These are phyloP conservation scores for Pseudochirops cupreus DNA, from an alignment of 2,797 vertebrate genomes.

Conservation along the genomic window DNA sequence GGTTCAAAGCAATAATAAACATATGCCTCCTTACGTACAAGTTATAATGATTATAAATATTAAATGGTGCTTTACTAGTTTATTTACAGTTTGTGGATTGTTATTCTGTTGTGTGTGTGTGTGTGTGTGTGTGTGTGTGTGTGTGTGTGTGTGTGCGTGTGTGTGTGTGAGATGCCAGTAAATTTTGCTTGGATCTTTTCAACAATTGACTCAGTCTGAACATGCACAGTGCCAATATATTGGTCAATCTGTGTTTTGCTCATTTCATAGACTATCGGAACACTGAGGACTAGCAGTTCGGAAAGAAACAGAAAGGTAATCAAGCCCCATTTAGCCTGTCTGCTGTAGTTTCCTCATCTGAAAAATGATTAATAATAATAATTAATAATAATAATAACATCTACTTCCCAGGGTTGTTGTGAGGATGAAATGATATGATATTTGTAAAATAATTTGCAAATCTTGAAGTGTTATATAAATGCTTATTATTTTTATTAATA, in stretches of 20 bases:
- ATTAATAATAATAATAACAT: not conserved
- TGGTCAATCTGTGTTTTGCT: not conserved
- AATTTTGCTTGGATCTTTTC: not conserved
- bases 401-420: not conserved
- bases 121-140: not conserved
- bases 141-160: not conserved
- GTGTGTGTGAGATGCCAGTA: not conserved
- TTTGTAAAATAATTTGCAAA: not conserved
- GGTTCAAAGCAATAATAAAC: not conserved
- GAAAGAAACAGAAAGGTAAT: not conserved
- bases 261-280: not conserved
- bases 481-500: not conserved
- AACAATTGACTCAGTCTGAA: not conserved
- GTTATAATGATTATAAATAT: not conserved
- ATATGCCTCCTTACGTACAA: not conserved
- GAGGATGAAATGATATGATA: not conserved
- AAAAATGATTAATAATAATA: not conserved
- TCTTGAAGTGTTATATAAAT: not conserved
- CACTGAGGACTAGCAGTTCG: not conserved
- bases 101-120: not conserved
- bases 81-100: not conserved
- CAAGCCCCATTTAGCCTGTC: not conserved
- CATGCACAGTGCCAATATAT: not conserved
- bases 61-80: not conserved
- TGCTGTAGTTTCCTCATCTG: not conserved